Base-by-base conservation (phyloP, 2,888 invertebrate genomes). In the Ophonus ardosiacus region DNA sequence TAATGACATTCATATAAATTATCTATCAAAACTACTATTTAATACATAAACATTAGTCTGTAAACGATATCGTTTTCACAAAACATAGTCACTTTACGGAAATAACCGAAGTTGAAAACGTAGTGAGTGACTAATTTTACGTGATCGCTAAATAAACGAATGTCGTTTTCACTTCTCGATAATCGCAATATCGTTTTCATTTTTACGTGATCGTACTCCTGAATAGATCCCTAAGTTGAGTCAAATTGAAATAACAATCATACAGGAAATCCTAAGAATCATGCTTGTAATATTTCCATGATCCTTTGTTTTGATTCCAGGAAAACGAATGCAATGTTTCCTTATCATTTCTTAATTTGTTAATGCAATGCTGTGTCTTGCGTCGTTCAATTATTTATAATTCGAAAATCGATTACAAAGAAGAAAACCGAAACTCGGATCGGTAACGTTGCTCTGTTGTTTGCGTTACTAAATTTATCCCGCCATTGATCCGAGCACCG, bases 401-500 rank as follows among this genome's bases (percentile, higher is more conserved):
- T 82, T 38, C 68, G 13, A 18, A 81, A 82, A 82, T 82, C 82
- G 82, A 82, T 82, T 71, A 56, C 31, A 31, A 71, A 57, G 68
- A 81, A 81, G 59, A 80, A 40, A 17, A 40, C 81, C 51, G 71
- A 82, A 82, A 31, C 31, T 31, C 82, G 18, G 71, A 68, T 68
- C 51, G 65, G 68, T 43, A 68, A 21, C 81, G 51, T 15, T 81
- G 21, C 24, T 81, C 61, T 65, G 65, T 80, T 80, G 80, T 56
- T 82, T 82, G 71, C 71, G 82, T 71, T 71, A 43, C 82, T 82
- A 82, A 82, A 82, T 81, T 21, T 65, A 82, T 51, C 43, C 59
- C 17, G 81, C 71, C 82, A 82, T 82, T 82, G 82, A 82, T 82
- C 82, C 82, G 40, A n/a, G 68, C 57, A 17, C 59, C 56, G 82